Conservation (phyloP, 2,888 invertebrate genomes). For the Acanthosepion esculentum region DNA sequence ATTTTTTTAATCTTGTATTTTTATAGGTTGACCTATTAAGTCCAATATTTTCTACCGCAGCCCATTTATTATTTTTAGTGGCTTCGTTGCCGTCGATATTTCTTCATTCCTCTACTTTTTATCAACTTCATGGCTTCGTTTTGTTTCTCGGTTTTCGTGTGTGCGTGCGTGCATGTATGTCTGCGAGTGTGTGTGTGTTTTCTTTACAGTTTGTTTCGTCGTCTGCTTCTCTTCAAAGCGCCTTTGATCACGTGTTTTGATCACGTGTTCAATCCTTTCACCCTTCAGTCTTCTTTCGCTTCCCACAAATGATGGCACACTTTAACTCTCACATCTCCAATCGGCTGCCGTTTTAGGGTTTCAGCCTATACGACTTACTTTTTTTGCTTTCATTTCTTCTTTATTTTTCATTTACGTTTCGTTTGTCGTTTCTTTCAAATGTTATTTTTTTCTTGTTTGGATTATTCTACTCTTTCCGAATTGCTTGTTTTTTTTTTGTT, state of each 20-base stretch:
- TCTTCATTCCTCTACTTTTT: not conserved
- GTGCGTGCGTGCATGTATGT: not conserved
- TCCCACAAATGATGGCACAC: not conserved
- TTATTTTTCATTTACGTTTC: no score
- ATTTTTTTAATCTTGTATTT: not conserved
- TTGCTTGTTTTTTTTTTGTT: not conserved
- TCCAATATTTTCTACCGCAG: not conserved
- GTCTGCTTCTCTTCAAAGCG: not conserved
- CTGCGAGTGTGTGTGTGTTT: not conserved
- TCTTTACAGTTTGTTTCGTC: not conserved
- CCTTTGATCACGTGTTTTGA: conserved; percentile 33
- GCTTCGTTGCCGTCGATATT: not conserved
- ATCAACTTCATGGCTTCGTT: not conserved
- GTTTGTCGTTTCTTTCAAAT: not conserved
- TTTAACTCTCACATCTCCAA: not conserved
- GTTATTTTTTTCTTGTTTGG: not conserved
- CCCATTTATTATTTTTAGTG: not conserved
- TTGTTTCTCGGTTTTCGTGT: not conserved
- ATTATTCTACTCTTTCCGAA: not conserved
- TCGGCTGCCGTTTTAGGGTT: not conserved
- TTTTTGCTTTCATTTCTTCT: no score
- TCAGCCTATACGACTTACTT: no score
- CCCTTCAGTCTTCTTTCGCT: not conserved
- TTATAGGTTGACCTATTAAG: not conserved
- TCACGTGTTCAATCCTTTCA: not conserved